Percentiles rank a stretch among this genome's conserved stretches.
Conservation (phyloP, 2,797 vertebrate species). For the Tragelaphus oryx region DNA sequence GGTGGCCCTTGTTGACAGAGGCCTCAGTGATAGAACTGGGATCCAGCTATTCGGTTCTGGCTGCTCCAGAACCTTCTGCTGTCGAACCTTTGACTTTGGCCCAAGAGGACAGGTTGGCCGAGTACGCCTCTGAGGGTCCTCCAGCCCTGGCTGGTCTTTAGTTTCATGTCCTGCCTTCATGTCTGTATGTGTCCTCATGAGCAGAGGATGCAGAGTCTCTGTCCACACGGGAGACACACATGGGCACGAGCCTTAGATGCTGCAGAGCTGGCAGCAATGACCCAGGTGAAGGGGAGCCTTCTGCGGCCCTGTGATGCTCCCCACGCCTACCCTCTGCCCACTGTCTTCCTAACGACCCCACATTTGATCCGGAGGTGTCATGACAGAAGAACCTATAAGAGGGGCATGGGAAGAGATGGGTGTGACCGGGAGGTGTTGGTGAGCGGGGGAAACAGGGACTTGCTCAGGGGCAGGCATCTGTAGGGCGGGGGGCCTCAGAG, state of each 20-base stretch:
- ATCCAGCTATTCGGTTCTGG: background rate
- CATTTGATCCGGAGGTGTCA: background rate
- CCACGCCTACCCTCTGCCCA: background rate
- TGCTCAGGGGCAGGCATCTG: accelerated
- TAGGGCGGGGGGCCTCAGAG: background rate
- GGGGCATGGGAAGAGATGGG: background rate
- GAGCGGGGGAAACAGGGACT: background rate
- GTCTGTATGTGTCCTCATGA: background rate
- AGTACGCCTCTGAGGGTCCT: background rate
- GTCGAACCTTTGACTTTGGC: background rate
- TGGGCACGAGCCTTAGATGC: accelerated
- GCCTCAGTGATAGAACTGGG: background rate
- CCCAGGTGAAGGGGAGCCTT: background rate
- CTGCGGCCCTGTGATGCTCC: accelerated
- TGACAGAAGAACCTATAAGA: background rate
- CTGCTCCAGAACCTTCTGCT: background rate
- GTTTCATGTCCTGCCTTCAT: background rate
- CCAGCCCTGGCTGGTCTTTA: background rate
- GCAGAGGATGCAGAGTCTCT: background rate
- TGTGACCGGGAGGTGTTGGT: background rate
- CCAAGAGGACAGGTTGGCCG: background rate
- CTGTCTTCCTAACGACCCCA: background rate
- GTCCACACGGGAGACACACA: background rate
- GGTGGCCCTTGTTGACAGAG: too few relatives aligned
- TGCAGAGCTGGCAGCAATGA: background rate